Evolutionary conservation across 2,113 vertebrate genomes (phyloP), one percentile per base, ranked within the genome.

Genomic region (Edolisoma coerulescens): DNA sequence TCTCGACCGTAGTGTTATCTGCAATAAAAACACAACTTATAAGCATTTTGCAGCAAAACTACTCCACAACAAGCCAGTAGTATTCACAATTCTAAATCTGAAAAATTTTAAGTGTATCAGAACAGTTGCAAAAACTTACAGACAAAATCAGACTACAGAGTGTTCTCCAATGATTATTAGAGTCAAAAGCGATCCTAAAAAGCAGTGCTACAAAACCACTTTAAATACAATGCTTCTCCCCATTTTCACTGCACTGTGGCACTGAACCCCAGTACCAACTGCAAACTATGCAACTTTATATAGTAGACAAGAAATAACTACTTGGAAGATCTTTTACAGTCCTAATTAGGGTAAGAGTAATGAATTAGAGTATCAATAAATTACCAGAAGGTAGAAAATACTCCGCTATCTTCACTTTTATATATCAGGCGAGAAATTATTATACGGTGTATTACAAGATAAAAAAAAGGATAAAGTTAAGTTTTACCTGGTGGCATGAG

Each of bases 1-100:
- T 99, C 96, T 99, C 99, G 84, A 99, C 99, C 17, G 99, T 99
- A 94, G 98, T 99, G 98, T 99, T 99, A 98, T 99, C 99, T 99
- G 97, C 65, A 96, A 97, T 87, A 94, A 95, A 96, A 97, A 76
- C 12, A 93, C 22, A 95, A 84, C 12, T 54, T 71, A 8, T 92
- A 52, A 95, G 67, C 28, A 70, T 74, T 64, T 59, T 50, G 17
- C 33, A 81, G 44, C 14, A 76, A 20, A 67, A 56, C 7, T 50
- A 73, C 30, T 61, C 23, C 54, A 87, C 47, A 94, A 88, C n/a
- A 90, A 75, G 16, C 3, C 35, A 68, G 9, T 4, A 54, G 5
- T 52, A 49, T 16, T 63, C 67, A 50, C 15, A 77, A 47, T 41
- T 32, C 56, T 8, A 63, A 86, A 86, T 19, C 10, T 54, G 21